Base-by-base conservation (phyloP, 2,888 invertebrate genomes). In the Scaptomyza cyrtandrae region DNA sequence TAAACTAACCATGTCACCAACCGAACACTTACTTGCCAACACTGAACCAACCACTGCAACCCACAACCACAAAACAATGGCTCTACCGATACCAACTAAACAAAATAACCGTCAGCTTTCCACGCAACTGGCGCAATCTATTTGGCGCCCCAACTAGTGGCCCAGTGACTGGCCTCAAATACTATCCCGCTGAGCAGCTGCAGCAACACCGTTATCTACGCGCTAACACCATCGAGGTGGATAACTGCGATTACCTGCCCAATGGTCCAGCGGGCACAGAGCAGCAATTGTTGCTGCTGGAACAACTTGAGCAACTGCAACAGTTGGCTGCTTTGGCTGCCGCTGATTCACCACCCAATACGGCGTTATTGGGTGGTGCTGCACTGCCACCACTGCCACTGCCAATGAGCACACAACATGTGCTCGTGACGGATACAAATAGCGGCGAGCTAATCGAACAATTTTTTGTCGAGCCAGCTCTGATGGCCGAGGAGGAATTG, bases 211-310 rank as follows among this genome's bases (percentile, higher is more conserved):
- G 83, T 46, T 90, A 89, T 67, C 16, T 16, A 6, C 90, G 92
- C 60, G 92, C 92, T 70, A 91, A 91, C 70, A 91, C 91, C 46
- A 91, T 91, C 54, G 91, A 91, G 81, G 91, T 91, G 66, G 91
- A 91, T 67, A 91, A 91, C 79, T 91, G 90, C 73, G 92, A 90
- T 75, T 91, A 86, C 78, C 66, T 78, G 66, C 76, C 86, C 9
- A 77, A 67, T 50, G 79, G 83, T 33, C 24, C 52, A 41, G 52
- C 52, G 39, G 80, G 81, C 43, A 74, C 86, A 53, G 90, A 89
- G 68, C 91, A 89, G 57, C 52, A 52, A 39, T 72, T 88, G 73
- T 70, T 88, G 78, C 83, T 91, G 76, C 79, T 90, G 68, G 89
- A 90, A 61, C 91, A 90, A 68, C 86, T 90, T 31, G 91, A 91